A percentile compares a stretch with the other conserved stretches of the same genome.
Evolutionary conservation across 2,113 vertebrate species (phyloP).

Genomic region (Xiphorhynchus elegans): DNA sequence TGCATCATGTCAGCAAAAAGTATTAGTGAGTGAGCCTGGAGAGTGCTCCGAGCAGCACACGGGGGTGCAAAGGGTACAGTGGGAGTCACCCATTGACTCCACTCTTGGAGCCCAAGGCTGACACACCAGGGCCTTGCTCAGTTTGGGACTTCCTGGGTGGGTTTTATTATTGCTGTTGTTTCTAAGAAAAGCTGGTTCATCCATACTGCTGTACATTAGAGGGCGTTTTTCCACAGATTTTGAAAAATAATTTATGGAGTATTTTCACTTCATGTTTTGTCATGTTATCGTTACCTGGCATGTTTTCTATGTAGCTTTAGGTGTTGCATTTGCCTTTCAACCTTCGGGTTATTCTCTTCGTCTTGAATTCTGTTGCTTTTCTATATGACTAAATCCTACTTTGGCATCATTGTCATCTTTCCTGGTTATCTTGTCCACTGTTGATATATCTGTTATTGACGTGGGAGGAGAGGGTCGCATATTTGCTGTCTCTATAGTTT

Average conservation of each 20-base stretch:
- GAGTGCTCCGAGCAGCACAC: not conserved
- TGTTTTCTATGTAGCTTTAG: not conserved
- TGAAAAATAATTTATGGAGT: not conserved
- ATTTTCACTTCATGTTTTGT: not conserved
- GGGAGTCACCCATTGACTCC: not conserved
- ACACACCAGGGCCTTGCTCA: not conserved
- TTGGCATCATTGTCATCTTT: not conserved
- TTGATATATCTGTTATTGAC: not conserved
- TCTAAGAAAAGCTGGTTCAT: not conserved
- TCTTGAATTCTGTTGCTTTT: not conserved
- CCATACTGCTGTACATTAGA: not conserved
- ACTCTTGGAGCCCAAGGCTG: not conserved
- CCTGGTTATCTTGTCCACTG: not conserved
- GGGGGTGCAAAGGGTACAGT: not conserved
- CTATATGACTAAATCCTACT: not conserved
- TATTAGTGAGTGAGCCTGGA: not conserved
- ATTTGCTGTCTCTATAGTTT: not conserved
- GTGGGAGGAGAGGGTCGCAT: not conserved
- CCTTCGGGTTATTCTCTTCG: not conserved
- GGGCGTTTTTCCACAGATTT: not conserved
- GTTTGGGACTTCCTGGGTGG: not conserved
- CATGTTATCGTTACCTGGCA: not conserved
- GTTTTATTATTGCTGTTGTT: not conserved
- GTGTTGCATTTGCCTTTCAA: not conserved
- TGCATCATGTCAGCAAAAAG: not conserved